These are phyloP conservation scores for Helogale parvula DNA, from an alignment of 2,113 vertebrate species.

Conservation along the genomic window DNA sequence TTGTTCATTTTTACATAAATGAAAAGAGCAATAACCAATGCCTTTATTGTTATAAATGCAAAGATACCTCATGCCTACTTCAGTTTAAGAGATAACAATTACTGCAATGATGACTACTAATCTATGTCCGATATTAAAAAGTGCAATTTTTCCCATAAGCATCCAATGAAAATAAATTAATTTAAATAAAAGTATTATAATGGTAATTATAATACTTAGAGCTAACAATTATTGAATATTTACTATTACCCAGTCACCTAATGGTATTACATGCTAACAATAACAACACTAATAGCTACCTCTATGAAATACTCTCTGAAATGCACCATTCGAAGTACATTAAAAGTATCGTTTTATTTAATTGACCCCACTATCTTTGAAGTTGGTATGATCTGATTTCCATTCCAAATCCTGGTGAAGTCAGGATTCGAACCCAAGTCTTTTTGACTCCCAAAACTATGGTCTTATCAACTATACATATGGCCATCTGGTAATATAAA, in stretches of 20 bases:
- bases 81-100: background rate
- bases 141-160: background rate
- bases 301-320: background rate
- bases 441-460: background rate
- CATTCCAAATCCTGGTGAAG: background rate
- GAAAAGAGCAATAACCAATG: background rate
- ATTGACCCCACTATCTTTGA: background rate
- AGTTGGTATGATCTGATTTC: background rate
- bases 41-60: background rate
- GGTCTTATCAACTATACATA: background rate
- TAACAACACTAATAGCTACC: background rate
- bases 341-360: background rate
- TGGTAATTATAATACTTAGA: background rate
- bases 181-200: background rate
- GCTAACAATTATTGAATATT: background rate
- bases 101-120: background rate
- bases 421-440: background rate
- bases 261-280: background rate
- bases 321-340: background rate
- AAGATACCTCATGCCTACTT: background rate
- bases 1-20: background rate
- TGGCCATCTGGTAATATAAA: background rate
- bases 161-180: constrained; percentile 27
- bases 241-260: background rate
- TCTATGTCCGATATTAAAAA: background rate